These are phyloP conservation scores for Erynnis tages DNA, from an alignment of 2,888 invertebrate species.

Conservation along the genomic window DNA sequence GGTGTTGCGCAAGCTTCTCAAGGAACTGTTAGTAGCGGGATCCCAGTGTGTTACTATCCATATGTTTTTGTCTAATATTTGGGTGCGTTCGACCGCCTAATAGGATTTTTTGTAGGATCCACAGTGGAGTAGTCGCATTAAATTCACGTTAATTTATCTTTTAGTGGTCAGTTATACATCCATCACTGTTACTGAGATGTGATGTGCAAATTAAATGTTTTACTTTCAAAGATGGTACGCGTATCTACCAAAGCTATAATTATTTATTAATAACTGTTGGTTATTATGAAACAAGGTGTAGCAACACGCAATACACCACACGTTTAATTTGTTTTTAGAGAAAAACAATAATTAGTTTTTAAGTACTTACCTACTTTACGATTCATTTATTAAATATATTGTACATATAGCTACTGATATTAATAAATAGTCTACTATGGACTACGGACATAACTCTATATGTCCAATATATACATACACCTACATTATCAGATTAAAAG, in stretches of 20 bases:
- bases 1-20: slow-evolving; percentile 3
- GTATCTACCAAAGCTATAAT: background rate
- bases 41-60: slow-evolving; percentile 41
- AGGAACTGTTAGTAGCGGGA: slow-evolving; percentile 65
- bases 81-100: slow-evolving; percentile 61
- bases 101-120: slow-evolving; percentile 64
- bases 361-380: background rate
- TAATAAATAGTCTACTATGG: too few species aligned
- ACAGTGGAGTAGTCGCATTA: slow-evolving; percentile 57
- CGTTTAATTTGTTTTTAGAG: background rate
- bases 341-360: slow-evolving; percentile 18
- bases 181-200: slow-evolving; percentile 45
- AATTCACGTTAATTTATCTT: slow-evolving; percentile 66
- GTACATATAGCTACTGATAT: too few species aligned
- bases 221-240: slow-evolving; percentile 17
- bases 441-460: too few species aligned
- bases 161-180: slow-evolving; percentile 50
- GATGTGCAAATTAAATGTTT: slow-evolving; percentile 39
- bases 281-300: background rate
- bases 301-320: background rate
- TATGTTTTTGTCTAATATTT: slow-evolving; percentile 63
- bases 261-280: slow-evolving; percentile 8
- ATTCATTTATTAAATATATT: too few species aligned
- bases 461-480: too few species aligned
- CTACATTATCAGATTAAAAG: too few species aligned